Evolutionary conservation across 2,113 vertebrate genomes (phyloP).

Genomic region (Sardina pilchardus): DNA sequence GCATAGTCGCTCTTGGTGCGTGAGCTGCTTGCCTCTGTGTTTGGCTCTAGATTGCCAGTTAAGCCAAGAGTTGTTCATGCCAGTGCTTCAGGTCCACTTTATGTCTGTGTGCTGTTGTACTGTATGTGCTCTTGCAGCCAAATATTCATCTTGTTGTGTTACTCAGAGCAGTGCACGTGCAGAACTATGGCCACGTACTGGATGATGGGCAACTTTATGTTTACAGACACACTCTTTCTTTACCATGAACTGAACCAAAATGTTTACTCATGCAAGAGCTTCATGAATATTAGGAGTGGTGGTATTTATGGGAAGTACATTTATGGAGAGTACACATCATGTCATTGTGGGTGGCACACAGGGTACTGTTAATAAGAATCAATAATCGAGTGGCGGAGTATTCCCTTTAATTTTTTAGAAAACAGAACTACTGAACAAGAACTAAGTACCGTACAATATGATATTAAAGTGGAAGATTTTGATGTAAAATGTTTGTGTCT

Average conservation of each 20-base stretch:
- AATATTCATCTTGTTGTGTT: slow-evolving; percentile 26
- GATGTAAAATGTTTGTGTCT: not conserved
- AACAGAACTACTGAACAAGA: slow-evolving; percentile 21
- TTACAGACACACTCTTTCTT: slow-evolving; percentile 24
- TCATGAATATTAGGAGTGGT: slow-evolving; percentile 22
- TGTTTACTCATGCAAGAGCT: not conserved
- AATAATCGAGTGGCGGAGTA: slow-evolving; percentile 40
- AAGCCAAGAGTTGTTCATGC: slow-evolving; percentile 21
- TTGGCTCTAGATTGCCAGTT: slow-evolving; percentile 33
- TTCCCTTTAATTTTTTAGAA: slow-evolving; percentile 61
- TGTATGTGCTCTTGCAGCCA: slow-evolving; percentile 23
- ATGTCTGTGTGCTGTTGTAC: slow-evolving; percentile 22
- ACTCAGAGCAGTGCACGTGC: slow-evolving; percentile 18
- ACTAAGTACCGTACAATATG: slow-evolving; percentile 31
- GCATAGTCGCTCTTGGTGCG: not conserved
- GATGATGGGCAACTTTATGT: slow-evolving; percentile 19
- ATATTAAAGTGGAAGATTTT: not conserved
- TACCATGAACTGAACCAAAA: not conserved
- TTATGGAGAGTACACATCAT: slow-evolving; percentile 37
- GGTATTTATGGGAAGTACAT: slow-evolving; percentile 21
- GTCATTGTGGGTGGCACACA: slow-evolving; percentile 35
- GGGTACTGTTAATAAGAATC: slow-evolving; percentile 34
- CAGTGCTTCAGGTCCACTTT: slow-evolving; percentile 29
- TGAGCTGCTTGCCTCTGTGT: slow-evolving; percentile 10
- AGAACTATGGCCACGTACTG: slow-evolving; percentile 7